Evolutionary conservation across 2,797 vertebrate genomes (phyloP).

Genomic region (Brachyalestes nurse): DNA sequence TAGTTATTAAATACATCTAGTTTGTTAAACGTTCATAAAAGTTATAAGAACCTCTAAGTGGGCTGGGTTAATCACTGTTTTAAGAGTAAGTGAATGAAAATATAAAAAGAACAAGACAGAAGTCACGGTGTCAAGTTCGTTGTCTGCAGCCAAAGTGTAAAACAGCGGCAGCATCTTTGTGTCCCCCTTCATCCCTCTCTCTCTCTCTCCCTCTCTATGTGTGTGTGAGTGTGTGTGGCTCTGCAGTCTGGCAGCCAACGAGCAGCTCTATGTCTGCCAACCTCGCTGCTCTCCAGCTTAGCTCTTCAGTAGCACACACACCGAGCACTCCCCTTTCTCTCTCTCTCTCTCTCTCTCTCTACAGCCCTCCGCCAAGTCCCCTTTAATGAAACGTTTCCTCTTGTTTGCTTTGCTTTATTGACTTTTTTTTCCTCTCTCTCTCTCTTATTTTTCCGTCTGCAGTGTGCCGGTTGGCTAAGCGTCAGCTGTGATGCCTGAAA

Average conservation of each 20-base stretch:
- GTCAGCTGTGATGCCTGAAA: slow-evolving; percentile 53
- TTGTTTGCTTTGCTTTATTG: slow-evolving; percentile 65
- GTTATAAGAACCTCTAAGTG: too few species aligned
- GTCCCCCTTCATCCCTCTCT: neutral
- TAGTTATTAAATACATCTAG: too few species aligned
- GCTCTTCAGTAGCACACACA: slow-evolving; percentile 42
- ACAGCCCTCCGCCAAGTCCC: slow-evolving; percentile 53
- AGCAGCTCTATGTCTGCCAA: slow-evolving; percentile 31
- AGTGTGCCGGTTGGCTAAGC: slow-evolving; percentile 40
- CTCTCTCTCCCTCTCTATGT: neutral
- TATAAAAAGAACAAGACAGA: neutral
- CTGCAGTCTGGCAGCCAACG: slow-evolving; percentile 20
- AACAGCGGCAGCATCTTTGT: slow-evolving; percentile 11
- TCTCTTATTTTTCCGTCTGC: slow-evolving; percentile 51
- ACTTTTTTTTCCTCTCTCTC: slow-evolving; percentile 47
- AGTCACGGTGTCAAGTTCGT: neutral
- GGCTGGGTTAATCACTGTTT: neutral
- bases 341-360: slow-evolving; percentile 4
- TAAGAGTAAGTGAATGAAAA: neutral
- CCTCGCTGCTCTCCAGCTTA: slow-evolving; percentile 31
- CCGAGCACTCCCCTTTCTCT: slow-evolving; percentile 13
- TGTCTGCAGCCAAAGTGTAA: neutral
- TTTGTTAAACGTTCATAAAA: too few species aligned
- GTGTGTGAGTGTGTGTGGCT: slow-evolving; percentile 11
- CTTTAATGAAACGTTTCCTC: slow-evolving; percentile 65